A percentile compares a stretch with the other conserved stretches of the same genome.
phyloP scores from a whole-genome alignment of 2,888 invertebrate species.

The Microplitis manilae region DNA sequence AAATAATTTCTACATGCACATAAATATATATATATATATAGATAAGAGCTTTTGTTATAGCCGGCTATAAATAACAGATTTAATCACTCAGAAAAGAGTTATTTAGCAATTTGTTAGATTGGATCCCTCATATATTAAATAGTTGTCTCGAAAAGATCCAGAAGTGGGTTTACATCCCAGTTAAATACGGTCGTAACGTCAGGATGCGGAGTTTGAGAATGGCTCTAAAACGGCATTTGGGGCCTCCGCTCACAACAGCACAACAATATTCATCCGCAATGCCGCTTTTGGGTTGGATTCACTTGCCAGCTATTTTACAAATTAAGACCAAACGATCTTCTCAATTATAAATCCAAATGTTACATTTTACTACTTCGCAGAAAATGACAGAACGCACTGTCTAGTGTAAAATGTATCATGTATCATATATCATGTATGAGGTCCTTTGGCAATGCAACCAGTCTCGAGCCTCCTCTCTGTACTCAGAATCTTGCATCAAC shows the following conservation, averaged over 20 bases:
- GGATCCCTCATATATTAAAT: conserved; percentile 10
- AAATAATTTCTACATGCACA: not conserved
- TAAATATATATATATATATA: conserved; percentile 17
- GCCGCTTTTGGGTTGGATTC: too few species aligned
- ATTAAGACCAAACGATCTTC: too few species aligned
- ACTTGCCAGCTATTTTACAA: too few species aligned
- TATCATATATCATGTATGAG: too few species aligned
- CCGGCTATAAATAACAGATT: not conserved
- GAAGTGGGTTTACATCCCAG: conserved; percentile 59
- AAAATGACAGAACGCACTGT: too few species aligned
- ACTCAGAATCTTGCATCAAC: too few species aligned
- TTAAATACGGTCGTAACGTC: conserved; percentile 56
- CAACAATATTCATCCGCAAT: not conserved
- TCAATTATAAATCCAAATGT: too few species aligned
- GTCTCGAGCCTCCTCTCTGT: too few species aligned
- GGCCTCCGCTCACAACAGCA: conserved; percentile 13
- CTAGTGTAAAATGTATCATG: too few species aligned
- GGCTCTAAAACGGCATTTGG: conserved; percentile 23
- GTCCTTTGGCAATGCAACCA: too few species aligned
- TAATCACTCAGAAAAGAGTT: not conserved
- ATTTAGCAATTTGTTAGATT: not conserved
- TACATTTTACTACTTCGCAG: too few species aligned
- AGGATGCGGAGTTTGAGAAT: not conserved
- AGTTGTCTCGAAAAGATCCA: not conserved
- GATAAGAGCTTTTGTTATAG: conserved; percentile 2